Evolutionary conservation across 2,113 vertebrate genomes (phyloP).

Genomic region (Eidolon helvum): DNA sequence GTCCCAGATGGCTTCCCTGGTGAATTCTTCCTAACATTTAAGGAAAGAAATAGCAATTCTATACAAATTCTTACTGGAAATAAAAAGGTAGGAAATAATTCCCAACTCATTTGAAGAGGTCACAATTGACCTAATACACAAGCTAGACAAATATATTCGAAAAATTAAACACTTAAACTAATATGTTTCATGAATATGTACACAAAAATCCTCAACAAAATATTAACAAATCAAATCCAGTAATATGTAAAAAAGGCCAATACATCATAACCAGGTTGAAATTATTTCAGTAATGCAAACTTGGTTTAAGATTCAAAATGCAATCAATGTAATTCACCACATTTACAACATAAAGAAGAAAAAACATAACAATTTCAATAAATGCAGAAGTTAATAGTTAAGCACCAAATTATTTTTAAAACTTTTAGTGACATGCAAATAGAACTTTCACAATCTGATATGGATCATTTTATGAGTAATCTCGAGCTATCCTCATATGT

Average conservation of each 20-base stretch:
- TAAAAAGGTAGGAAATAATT: background rate
- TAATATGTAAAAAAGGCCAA: background rate
- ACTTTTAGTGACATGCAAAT: background rate
- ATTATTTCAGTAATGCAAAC: background rate
- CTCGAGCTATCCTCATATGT: background rate
- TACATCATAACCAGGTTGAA: background rate
- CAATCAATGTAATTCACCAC: background rate
- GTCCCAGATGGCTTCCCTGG: background rate
- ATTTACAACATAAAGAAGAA: background rate
- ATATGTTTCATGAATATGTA: background rate
- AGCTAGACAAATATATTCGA: background rate
- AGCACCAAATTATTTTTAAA: background rate
- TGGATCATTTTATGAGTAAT: background rate
- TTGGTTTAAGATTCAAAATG: background rate
- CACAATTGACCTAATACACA: background rate
- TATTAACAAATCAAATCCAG: background rate
- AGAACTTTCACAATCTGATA: background rate
- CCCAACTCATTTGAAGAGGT: background rate
- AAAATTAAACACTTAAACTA: background rate
- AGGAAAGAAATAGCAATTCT: background rate
- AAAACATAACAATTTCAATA: background rate
- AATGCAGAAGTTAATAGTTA: background rate
- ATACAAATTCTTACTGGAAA: background rate
- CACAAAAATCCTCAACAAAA: background rate
- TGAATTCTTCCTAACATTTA: background rate